These are phyloP conservation scores for Stenurella melanura DNA, from an alignment of 2,888 invertebrate genomes.

Conservation along the genomic window DNA sequence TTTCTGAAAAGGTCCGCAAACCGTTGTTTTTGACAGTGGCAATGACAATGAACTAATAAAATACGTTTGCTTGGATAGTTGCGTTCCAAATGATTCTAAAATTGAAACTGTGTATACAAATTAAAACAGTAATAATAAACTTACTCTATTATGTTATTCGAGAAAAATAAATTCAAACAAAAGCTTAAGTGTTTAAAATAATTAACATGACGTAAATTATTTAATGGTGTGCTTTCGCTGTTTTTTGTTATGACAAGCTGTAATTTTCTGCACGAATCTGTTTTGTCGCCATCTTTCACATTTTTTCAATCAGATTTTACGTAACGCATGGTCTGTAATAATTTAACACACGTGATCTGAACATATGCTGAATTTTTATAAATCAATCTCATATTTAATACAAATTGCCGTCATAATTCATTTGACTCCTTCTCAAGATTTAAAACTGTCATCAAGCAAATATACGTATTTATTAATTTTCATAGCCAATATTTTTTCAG, in stretches of 20 bases:
- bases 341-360: neutral
- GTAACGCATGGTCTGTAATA: neutral
- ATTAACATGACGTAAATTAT: neutral
- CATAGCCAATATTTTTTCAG: neutral
- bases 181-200: neutral
- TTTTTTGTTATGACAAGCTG: neutral
- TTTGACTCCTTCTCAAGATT: neutral
- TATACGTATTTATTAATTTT: neutral
- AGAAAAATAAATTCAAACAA: constrained; percentile 5
- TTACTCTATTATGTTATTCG: neutral
- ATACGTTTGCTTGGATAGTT: neutral
- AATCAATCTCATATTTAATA: neutral
- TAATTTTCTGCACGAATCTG: neutral
- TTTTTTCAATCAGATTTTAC: neutral
- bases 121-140: neutral
- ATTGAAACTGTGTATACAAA: neutral
- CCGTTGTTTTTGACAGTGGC: neutral
- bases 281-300: too few relatives aligned
- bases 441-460: neutral
- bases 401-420: neutral
- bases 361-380: neutral
- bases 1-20: neutral
- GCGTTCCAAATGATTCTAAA: neutral
- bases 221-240: neutral
- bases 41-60: constrained; percentile 4